A percentile compares a stretch with the other conserved stretches of the same genome.
These are phyloP conservation scores for Ethmia dodecea DNA, from an alignment of 2,888 invertebrate species.

Conservation along the genomic window DNA sequence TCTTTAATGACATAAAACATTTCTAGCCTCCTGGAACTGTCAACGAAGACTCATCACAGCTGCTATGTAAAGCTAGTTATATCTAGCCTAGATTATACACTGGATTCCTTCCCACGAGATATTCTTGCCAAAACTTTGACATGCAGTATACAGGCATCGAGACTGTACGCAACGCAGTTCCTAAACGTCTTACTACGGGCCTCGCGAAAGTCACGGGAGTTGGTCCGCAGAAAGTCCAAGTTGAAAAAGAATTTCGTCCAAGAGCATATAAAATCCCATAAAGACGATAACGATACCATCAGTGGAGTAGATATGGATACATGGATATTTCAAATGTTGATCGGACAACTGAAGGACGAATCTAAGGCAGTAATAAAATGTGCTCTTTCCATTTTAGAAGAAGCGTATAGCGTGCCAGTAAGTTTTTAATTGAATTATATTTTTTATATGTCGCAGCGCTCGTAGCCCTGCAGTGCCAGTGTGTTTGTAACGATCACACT, in stretches of 20 bases:
- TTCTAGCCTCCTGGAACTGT: slow-evolving; percentile 88
- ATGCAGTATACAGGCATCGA: slow-evolving; percentile 75
- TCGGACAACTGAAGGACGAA: slow-evolving; percentile 90
- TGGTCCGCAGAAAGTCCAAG: slow-evolving; percentile 60
- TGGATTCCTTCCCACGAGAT: slow-evolving; percentile 83
- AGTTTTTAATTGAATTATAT: slow-evolving; percentile 29
- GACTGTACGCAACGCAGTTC: slow-evolving; percentile 94
- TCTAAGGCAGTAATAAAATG: slow-evolving; percentile 88
- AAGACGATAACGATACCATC: slow-evolving; percentile 34
- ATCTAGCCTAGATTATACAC: slow-evolving; percentile 92
- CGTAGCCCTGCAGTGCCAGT: too few relatives aligned
- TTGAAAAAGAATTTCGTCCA: slow-evolving; percentile 51
- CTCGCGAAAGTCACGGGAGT: slow-evolving; percentile 65
- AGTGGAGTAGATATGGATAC: slow-evolving; percentile 81
- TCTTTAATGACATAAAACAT: too few relatives aligned
- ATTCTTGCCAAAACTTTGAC: slow-evolving; percentile 79
- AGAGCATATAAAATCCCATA: slow-evolving; percentile 44
- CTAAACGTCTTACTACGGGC: slow-evolving; percentile 91
- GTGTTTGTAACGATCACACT: too few relatives aligned
- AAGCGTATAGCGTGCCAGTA: slow-evolving; percentile 94
- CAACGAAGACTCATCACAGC: slow-evolving; percentile 89
- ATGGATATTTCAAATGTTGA: slow-evolving; percentile 92
- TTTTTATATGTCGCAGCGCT: too few relatives aligned
- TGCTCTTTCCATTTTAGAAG: slow-evolving; percentile 90
- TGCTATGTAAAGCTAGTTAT: slow-evolving; percentile 96